Evolutionary conservation across 2,888 invertebrate species (phyloP), one percentile per base, ranked within the genome.

Genomic region (Salpingus planirostris): DNA sequence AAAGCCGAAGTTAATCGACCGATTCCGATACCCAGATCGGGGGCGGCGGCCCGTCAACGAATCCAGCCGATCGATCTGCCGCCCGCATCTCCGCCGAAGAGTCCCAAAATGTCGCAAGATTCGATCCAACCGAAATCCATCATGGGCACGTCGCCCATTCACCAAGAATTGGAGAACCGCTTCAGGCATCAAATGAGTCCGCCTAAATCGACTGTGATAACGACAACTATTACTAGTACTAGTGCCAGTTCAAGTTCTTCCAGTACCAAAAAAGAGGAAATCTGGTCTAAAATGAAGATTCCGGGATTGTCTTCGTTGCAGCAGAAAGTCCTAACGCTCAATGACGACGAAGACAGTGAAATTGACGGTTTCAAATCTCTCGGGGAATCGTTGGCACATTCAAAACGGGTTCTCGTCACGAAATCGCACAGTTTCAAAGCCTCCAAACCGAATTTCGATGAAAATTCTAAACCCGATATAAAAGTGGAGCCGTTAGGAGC

Each of bases 391-490:
- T 18, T 8, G 18, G 5, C 18, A 6, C 5, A 5, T 8, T 5
- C 5, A 18, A 8, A 18, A 18, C 5, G 8, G 8, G 5, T 8
- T 8, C 5, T 6, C 5, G 72, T 82, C 13, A 73, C 77, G 29
- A 83, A 83, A 57, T 79, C 81, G 2, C 78, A 80, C 42, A 83
- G 82, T 52, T 82, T 83, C 61, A 74, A 50, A 71, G 70, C 54
- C 69, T 73, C 44, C n/a, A 43, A 47, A 40, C 70, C 72, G 28
- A 18, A 37, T 21, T 8, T 8, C 8, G 14, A 28, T 15, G 13
- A 27, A 27, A 29, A 13, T 12, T 27, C 11, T 59, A 28, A 60
- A 63, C 57, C 64, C 62, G 38, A 62, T 60, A 40, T 42, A 61
- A 33, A 62, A 62, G n/a, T 60, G 63, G 38, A 47, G 62, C 15